phyloP scores from a whole-genome alignment of 2,888 invertebrate genomes.

The Pantelozetes paolii region DNA sequence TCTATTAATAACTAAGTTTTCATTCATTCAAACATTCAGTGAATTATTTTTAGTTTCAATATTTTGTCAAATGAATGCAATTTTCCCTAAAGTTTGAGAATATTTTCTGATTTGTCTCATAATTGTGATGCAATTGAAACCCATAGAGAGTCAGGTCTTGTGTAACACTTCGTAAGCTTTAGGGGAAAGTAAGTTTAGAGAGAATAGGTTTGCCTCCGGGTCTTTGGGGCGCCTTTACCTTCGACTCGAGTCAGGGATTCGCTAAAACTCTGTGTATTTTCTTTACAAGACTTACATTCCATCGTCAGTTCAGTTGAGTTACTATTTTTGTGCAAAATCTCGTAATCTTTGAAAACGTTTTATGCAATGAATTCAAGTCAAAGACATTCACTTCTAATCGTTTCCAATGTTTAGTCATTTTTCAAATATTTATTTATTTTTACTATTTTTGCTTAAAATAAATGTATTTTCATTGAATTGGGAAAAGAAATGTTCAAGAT shows the following conservation, averaged over 20 bases:
- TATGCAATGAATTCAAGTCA: slow-evolving; percentile 24
- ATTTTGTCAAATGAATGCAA: too few relatives aligned
- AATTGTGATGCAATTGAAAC: too few relatives aligned
- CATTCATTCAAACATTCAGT: too few relatives aligned
- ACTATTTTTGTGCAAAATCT: slow-evolving; percentile 3
- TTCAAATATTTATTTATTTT: too few relatives aligned
- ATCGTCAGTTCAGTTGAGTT: not conserved
- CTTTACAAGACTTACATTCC: slow-evolving; percentile 21
- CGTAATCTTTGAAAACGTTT: not conserved
- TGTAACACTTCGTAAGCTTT: not conserved
- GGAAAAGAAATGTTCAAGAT: too few relatives aligned
- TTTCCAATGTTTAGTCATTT: too few relatives aligned
- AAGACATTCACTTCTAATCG: not conserved
- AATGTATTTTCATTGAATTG: too few relatives aligned
- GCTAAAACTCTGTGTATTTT: slow-evolving; percentile 28
- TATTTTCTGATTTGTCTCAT: too few relatives aligned
- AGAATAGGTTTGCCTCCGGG: slow-evolving; percentile 13
- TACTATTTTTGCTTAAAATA: too few relatives aligned
- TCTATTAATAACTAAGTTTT: too few relatives aligned
- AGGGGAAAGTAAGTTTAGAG: slow-evolving; percentile 16
- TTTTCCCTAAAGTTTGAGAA: too few relatives aligned
- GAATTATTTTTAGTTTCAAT: too few relatives aligned
- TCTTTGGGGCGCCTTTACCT: slow-evolving; percentile 27
- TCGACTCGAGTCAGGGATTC: not conserved
- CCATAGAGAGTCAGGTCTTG: not conserved